Conservation (phyloP, 2,113 vertebrate genomes). For the Eptesicus fuscus region DNA sequence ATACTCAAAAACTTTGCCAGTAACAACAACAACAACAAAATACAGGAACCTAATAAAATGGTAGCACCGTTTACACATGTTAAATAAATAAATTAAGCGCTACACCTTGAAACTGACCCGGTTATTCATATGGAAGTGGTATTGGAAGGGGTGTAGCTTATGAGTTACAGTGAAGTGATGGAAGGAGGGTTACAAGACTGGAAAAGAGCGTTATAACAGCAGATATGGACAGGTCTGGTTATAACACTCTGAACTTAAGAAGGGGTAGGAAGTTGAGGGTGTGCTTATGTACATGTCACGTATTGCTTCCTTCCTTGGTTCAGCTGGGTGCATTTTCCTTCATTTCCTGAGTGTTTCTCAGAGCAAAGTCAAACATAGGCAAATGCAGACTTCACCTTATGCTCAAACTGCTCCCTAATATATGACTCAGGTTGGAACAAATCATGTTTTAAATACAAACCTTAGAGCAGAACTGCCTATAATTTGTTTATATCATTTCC, state of each 20-base stretch:
- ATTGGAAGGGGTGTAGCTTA: background rate
- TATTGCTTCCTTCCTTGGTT: background rate
- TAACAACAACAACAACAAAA: background rate
- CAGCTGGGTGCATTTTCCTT: background rate
- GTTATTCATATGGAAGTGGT: background rate
- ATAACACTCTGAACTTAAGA: background rate
- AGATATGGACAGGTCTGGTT: background rate
- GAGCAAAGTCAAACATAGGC: background rate
- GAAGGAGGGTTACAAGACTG: background rate
- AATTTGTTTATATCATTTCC: background rate
- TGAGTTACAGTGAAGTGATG: background rate
- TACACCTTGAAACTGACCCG: background rate
- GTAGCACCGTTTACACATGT: background rate
- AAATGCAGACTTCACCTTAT: background rate
- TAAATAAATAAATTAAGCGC: background rate
- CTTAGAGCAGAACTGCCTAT: background rate
- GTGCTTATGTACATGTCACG: background rate
- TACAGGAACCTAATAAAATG: background rate
- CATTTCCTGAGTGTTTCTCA: background rate
- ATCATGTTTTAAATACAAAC: constrained; percentile 5
- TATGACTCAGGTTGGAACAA: background rate
- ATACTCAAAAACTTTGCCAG: background rate
- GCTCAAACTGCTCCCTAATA: background rate
- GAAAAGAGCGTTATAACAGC: background rate
- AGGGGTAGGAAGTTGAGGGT: background rate